phyloP scores from a whole-genome alignment of 2,113 vertebrate genomes.

The Lagopus leucura region DNA sequence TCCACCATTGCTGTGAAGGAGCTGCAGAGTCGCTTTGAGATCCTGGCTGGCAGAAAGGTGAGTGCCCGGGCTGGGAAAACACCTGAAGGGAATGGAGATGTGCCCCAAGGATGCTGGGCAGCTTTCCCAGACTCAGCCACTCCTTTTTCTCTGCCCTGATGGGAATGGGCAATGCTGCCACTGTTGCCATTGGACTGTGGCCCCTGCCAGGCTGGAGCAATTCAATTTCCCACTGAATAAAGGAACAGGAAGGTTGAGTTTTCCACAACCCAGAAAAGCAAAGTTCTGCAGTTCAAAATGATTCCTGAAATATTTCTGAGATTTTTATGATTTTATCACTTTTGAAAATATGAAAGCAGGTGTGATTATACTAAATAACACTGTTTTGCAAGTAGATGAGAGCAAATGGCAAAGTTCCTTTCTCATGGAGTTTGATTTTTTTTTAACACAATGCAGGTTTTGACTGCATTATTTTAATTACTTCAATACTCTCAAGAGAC shows the following conservation, averaged over 20 bases:
- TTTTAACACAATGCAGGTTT: background rate
- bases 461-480: background rate
- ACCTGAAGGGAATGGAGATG: rapidly evolving
- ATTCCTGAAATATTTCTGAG: background rate
- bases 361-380: background rate
- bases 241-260: background rate
- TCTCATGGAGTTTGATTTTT: background rate
- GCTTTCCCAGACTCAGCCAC: background rate
- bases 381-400: background rate
- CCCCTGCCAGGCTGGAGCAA: background rate
- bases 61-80: background rate
- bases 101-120: rapidly evolving
- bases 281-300: background rate
- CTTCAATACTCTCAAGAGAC: background rate
- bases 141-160: background rate
- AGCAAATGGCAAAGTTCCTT: background rate
- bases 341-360: background rate
- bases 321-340: background rate
- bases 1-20: conserved; percentile 76
- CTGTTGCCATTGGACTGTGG: background rate
- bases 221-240: background rate
- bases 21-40: conserved; percentile 78
- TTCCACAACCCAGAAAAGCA: background rate
- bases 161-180: rapidly evolving
- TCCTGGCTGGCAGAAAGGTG: conserved; percentile 70